phyloP scores from a whole-genome alignment of 2,113 vertebrate genomes.

The Mobula hypostoma region DNA sequence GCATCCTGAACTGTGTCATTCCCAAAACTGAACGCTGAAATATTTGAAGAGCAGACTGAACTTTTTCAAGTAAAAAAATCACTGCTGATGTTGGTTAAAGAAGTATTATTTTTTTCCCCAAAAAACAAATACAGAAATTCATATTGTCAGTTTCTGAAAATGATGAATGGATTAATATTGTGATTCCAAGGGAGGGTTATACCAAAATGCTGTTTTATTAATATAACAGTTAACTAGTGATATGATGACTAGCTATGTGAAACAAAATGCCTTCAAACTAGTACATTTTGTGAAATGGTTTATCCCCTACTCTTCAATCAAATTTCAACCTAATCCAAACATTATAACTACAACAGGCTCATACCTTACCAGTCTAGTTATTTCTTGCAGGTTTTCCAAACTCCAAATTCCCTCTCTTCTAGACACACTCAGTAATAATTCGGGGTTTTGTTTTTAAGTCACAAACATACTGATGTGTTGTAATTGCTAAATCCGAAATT shows the following conservation, averaged over 20 bases:
- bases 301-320: background rate
- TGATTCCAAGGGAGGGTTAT: background rate
- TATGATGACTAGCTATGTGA: background rate
- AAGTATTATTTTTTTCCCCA: background rate
- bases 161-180: background rate
- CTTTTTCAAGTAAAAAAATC: background rate
- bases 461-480: background rate
- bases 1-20: slow-evolving; percentile 27
- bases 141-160: background rate
- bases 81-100: background rate
- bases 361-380: background rate
- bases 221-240: background rate
- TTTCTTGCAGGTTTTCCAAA: background rate
- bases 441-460: background rate
- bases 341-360: background rate
- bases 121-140: background rate
- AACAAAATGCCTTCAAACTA: background rate
- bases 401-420: background rate
- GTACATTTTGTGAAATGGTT: background rate
- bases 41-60: background rate
- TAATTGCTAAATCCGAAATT: background rate
- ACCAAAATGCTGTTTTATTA: too few relatives aligned
- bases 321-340: background rate
- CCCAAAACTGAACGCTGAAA: slow-evolving; percentile 30
- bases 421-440: background rate